Evolutionary conservation across 2,888 invertebrate species (phyloP).

Genomic region (Philereme vetulata): DNA sequence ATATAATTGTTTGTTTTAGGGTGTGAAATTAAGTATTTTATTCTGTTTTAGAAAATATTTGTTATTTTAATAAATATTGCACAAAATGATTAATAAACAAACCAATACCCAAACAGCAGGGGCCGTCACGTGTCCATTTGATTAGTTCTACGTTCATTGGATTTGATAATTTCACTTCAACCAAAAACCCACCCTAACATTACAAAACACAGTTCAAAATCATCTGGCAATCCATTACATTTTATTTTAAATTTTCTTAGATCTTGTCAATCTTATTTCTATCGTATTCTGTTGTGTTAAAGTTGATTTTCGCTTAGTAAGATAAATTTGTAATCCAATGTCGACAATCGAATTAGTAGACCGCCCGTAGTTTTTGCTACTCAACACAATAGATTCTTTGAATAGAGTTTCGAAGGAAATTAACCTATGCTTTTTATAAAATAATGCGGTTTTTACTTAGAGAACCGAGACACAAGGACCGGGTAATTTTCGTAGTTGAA

Average conservation of each 20-base stretch:
- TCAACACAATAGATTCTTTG: constrained; percentile 68
- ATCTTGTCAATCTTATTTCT: background rate
- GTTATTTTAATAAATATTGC: constrained; percentile 37
- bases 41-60: background rate
- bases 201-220: constrained; percentile 4
- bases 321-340: constrained; percentile 8
- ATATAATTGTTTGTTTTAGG: too few species aligned
- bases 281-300: background rate
- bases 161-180: constrained; percentile 42
- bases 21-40: too few species aligned
- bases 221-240: background rate
- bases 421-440: constrained; percentile 48
- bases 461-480: constrained; percentile 17
- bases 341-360: constrained; percentile 74
- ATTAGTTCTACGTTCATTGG: constrained; percentile 69
- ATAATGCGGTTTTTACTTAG: constrained; percentile 37
- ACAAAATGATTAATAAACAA: constrained; percentile 47
- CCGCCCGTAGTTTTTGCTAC: constrained; percentile 77
- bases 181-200: background rate
- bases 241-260: constrained; percentile 5
- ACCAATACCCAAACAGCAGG: constrained; percentile 48
- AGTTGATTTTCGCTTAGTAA: constrained; percentile 6
- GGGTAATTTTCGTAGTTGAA: constrained; percentile 18
- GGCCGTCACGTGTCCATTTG: constrained; percentile 66
- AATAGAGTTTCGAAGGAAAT: constrained; percentile 59